Conservation (phyloP, 1,140 invertebrate species). For the Achatina immaculata region DNA sequence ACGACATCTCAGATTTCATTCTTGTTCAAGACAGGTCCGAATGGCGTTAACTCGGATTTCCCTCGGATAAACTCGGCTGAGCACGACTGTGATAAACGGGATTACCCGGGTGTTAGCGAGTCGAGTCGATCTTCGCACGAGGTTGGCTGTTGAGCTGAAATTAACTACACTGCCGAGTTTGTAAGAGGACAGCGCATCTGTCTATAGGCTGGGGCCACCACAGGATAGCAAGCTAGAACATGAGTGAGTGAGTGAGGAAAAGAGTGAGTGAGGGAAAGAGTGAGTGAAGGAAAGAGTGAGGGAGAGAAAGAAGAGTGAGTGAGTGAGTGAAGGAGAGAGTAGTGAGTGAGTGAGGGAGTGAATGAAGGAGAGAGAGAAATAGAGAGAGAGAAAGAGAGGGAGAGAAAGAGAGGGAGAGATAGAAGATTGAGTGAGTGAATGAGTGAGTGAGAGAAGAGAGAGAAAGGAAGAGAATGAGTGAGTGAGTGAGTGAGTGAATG, state of each 20-base stretch:
- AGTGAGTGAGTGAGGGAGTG: neutral
- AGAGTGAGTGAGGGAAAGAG: neutral
- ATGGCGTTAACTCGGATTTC: neutral
- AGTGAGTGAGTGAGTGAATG: neutral
- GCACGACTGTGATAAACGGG: neutral
- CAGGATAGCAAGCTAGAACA: neutral
- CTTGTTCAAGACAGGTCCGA: slow-evolving; percentile 3
- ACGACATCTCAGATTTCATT: slow-evolving; percentile 3
- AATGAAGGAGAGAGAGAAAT: neutral
- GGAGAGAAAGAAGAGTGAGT: neutral
- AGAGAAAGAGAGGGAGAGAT: neutral
- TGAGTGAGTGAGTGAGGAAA: neutral
- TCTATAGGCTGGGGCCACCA: neutral
- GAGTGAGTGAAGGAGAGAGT: neutral
- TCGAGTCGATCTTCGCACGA: neutral
- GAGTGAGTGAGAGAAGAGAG: neutral
- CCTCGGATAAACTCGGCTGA: neutral
- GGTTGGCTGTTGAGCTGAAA: neutral
- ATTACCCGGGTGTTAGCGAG: neutral
- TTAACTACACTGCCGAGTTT: neutral
- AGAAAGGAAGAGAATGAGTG: no score
- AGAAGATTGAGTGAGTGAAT: neutral
- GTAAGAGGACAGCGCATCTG: neutral
- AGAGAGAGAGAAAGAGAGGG: neutral
- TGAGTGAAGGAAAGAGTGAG: neutral